Base-by-base conservation (phyloP, 2,888 invertebrate species). In the Willowsia nigromaculata region DNA sequence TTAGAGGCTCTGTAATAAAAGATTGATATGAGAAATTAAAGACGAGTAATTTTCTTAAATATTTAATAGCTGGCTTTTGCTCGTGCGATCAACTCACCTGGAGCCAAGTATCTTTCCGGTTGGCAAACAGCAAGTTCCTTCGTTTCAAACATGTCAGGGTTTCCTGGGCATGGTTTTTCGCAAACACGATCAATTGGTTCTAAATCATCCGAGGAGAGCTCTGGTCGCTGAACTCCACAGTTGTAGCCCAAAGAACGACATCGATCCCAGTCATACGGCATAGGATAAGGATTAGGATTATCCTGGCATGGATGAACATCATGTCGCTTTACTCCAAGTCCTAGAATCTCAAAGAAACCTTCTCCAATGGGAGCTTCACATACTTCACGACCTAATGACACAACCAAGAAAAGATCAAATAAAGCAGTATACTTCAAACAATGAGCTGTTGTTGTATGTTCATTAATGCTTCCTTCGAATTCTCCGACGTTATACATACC, bases 151-250 rank as follows among this genome's bases (percentile, higher is more conserved):
- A 91, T 90, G 76, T 92, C 92, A 9, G 91, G 91, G 90, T 92
- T 91, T 53, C 92, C 92, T 37, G 92, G 92, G 74, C 92, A 92
- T 40, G 92, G 92, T 22, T 86, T 92, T 22, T 90, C 91, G 74
- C 92, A 92, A 27, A 90, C 86, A 83, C 87, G 91, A 47, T 90
- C 90, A 81, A 90, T 89, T 0, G 90, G 88, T 43, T 92, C 92
- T 30, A 88, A 22, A 33, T 91, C 91, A 78, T 88, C 89, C 3
- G 71, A 47, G 1, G 81, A 62, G 11, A 82, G 84, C 53, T 86
- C 85, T 43, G 90, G 90, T 27, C 90, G 65, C 40, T 89, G 86
- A 2, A 86, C 59, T 30, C 91, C 91, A 71, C 91, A 90, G n/a
- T 91, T 91, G 80, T 92, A 92, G 1, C 92, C 92, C 30, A 92